A percentile compares a stretch with the other conserved stretches of the same genome.
Evolutionary conservation across 2,888 invertebrate species (phyloP).

Genomic region (Drosophila subquinaria): DNA sequence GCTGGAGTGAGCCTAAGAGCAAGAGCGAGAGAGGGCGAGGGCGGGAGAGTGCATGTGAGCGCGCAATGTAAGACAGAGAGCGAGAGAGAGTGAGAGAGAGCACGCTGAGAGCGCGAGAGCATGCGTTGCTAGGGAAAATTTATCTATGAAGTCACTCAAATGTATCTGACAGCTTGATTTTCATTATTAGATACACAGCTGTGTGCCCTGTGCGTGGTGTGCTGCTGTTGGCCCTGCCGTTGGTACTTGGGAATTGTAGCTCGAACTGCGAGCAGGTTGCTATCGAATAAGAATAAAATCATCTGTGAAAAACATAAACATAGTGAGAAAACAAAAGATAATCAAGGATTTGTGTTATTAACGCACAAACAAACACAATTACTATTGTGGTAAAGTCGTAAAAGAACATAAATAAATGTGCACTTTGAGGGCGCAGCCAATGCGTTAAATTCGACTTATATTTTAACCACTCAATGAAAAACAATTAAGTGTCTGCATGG

Average conservation of each 20-base stretch:
- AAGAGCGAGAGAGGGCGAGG: slow-evolving; percentile 10
- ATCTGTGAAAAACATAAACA: slow-evolving; percentile 13
- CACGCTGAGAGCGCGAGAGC: slow-evolving; percentile 41
- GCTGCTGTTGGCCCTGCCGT: slow-evolving; percentile 29
- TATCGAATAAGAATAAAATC: slow-evolving; percentile 50
- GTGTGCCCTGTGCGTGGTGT: slow-evolving; percentile 49
- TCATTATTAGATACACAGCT: slow-evolving; percentile 79
- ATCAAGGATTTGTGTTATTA: background rate
- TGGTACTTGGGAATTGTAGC: slow-evolving; percentile 46
- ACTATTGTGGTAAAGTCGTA: background rate
- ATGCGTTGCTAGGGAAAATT: slow-evolving; percentile 64
- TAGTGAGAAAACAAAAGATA: background rate
- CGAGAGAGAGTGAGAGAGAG: slow-evolving; percentile 10
- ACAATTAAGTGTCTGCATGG: slow-evolving; percentile 56
- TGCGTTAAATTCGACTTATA: background rate
- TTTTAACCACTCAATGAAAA: slow-evolving; percentile 7
- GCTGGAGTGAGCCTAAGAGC: background rate
- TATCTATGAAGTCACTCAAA: slow-evolving; percentile 58
- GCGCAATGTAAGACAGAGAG: background rate
- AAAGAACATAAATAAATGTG: slow-evolving; percentile 10
- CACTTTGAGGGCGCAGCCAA: slow-evolving; percentile 9
- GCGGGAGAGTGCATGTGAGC: background rate
- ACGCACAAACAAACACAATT: background rate
- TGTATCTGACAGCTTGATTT: slow-evolving; percentile 64
- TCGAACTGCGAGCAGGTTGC: slow-evolving; percentile 67